Percentiles rank a stretch among this genome's conserved stretches.
Evolutionary conservation across 2,113 vertebrate species (phyloP).

Genomic region (Camelus bactrianus): DNA sequence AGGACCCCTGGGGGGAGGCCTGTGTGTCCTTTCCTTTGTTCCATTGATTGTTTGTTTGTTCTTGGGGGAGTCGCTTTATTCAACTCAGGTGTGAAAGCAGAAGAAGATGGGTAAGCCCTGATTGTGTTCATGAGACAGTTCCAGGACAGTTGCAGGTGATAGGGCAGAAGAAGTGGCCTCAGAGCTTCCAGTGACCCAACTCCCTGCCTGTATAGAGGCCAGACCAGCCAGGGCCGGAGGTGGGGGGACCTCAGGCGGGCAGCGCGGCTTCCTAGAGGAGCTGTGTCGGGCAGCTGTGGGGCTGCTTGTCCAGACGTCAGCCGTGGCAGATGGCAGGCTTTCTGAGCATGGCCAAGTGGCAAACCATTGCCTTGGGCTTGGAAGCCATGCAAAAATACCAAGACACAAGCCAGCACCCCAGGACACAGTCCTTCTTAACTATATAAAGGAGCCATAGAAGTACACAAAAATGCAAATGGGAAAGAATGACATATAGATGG

Average conservation of each 20-base stretch:
- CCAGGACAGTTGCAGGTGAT: not conserved
- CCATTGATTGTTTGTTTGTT: not conserved
- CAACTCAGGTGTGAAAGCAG: not conserved
- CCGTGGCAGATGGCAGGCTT: not conserved
- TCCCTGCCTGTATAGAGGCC: not conserved
- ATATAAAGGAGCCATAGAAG: not conserved
- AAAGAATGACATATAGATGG: not conserved
- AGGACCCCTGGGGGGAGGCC: fast-evolving
- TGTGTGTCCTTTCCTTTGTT: not conserved
- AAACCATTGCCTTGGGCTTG: not conserved
- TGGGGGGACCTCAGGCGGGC: too few relatives aligned
- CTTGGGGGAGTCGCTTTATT: not conserved
- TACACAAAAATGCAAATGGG: not conserved
- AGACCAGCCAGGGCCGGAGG: fast-evolving
- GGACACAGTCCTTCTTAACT: not conserved
- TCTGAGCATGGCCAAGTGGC: not conserved
- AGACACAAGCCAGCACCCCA: not conserved
- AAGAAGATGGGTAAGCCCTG: not conserved
- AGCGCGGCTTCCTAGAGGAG: fast-evolving
- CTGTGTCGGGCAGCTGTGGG: fast-evolving
- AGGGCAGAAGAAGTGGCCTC: not conserved
- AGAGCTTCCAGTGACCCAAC: too few relatives aligned
- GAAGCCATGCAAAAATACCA: not conserved
- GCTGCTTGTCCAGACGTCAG: not conserved
- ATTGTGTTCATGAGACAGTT: not conserved